Conservation (phyloP, 2,888 invertebrate species). For the Pheosia tremula region DNA sequence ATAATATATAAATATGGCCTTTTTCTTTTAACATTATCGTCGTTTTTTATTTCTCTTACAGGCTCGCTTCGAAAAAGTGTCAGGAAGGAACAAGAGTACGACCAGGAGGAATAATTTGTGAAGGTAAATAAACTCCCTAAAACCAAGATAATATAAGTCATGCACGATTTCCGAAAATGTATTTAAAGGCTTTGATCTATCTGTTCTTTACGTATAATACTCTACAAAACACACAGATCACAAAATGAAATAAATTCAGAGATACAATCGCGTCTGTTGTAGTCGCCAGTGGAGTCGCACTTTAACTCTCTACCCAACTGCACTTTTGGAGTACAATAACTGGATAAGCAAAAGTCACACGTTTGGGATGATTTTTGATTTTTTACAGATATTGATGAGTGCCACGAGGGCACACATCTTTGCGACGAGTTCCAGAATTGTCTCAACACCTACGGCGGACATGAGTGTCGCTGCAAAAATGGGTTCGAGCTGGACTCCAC, state of each 20-base stretch:
- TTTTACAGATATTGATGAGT: conserved; percentile 92
- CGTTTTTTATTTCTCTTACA: conserved; percentile 27
- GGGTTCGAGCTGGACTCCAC: conserved; percentile 72
- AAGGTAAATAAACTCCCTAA: conserved; percentile 58
- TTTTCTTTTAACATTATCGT: too few species aligned
- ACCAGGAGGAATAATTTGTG: conserved; percentile 85
- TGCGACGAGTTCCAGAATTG: conserved; percentile 80
- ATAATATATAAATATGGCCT: too few species aligned
- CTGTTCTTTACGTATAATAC: too few species aligned
- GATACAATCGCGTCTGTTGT: too few species aligned
- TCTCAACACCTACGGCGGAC: conserved; percentile 79
- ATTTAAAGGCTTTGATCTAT: too few species aligned
- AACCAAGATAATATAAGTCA: neutral
- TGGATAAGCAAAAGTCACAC: too few species aligned
- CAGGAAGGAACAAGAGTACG: conserved; percentile 84
- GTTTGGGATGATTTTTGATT: neutral
- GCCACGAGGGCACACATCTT: conserved; percentile 80
- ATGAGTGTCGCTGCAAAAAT: conserved; percentile 79
- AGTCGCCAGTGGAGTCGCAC: too few species aligned
- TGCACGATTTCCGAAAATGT: too few species aligned
- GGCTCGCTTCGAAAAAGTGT: conserved; percentile 76
- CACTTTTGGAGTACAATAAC: too few species aligned
- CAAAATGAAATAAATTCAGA: too few species aligned
- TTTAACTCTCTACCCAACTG: too few species aligned
- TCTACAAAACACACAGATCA: too few species aligned